Percentiles rank a stretch among this genome's conserved stretches.
These are phyloP conservation scores for Ellobius talpinus DNA, from an alignment of 2,113 vertebrate genomes.

Conservation along the genomic window DNA sequence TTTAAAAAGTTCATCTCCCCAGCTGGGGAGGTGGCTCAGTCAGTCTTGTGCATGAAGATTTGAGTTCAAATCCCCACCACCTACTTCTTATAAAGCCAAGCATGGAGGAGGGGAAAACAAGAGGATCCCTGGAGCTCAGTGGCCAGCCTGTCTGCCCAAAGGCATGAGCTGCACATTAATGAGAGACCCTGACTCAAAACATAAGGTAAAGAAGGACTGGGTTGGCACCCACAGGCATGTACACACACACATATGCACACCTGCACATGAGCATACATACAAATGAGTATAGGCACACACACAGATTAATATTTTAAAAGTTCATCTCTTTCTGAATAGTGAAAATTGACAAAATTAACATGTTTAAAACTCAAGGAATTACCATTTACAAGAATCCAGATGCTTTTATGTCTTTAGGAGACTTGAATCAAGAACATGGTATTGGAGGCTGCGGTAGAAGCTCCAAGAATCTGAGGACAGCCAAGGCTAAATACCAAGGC, in stretches of 20 bases:
- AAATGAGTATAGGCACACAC: background rate
- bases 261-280: background rate
- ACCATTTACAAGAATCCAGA: background rate
- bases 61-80: background rate
- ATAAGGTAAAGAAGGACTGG: background rate
- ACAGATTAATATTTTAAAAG: background rate
- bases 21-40: background rate
- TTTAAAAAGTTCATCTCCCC: background rate
- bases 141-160: too few species aligned
- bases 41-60: background rate
- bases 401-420: background rate
- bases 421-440: background rate
- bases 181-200: background rate
- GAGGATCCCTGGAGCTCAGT: background rate
- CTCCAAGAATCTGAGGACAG: background rate
- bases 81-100: background rate
- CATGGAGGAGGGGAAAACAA: background rate
- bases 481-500: background rate
- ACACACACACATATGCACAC: background rate
- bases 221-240: background rate
- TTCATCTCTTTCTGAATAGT: constrained; percentile 34
- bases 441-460: background rate
- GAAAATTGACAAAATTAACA: constrained; percentile 3
- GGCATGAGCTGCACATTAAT: too few species aligned
- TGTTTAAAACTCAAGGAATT: constrained; percentile 9